Conservation (phyloP, 2,888 invertebrate species). For the Eupithecia subfuscata region DNA sequence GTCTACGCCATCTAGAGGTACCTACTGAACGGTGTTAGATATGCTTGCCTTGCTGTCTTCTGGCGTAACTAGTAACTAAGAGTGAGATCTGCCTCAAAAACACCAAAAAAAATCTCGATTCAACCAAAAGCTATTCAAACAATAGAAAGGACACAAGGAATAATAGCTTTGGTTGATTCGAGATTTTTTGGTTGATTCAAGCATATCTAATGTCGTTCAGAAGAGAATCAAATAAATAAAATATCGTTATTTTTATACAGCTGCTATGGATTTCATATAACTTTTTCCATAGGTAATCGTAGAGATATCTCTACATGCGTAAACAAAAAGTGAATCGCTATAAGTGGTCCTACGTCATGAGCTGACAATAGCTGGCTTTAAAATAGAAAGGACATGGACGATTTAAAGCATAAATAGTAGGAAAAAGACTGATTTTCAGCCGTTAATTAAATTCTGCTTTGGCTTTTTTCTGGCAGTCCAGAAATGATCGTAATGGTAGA, state of each 20-base stretch:
- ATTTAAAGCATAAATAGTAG: neutral
- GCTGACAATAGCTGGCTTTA: slow-evolving; percentile 24
- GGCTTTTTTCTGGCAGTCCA: neutral
- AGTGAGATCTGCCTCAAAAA: too few species aligned
- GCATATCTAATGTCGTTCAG: too few species aligned
- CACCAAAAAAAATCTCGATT: neutral
- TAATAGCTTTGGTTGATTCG: too few species aligned
- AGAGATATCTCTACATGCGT: neutral
- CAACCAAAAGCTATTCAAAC: neutral
- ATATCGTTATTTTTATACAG: neutral
- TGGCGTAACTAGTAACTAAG: too few species aligned
- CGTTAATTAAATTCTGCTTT: neutral
- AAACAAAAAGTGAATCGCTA: neutral
- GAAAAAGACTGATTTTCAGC: slow-evolving; percentile 5
- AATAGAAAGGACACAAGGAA: too few species aligned
- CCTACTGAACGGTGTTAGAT: too few species aligned
- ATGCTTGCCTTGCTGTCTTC: too few species aligned
- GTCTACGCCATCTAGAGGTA: too few species aligned
- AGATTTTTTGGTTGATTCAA: too few species aligned
- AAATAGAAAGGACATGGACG: slow-evolving; percentile 23
- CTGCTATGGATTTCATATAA: neutral
- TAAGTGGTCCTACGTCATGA: slow-evolving; percentile 3
- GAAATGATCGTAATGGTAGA: neutral
- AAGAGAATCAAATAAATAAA: neutral
- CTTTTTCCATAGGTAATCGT: neutral